Percentiles rank a stretch among this genome's conserved stretches.
phyloP scores from a whole-genome alignment of 2,113 vertebrate genomes.

The Clarias batrachus region DNA sequence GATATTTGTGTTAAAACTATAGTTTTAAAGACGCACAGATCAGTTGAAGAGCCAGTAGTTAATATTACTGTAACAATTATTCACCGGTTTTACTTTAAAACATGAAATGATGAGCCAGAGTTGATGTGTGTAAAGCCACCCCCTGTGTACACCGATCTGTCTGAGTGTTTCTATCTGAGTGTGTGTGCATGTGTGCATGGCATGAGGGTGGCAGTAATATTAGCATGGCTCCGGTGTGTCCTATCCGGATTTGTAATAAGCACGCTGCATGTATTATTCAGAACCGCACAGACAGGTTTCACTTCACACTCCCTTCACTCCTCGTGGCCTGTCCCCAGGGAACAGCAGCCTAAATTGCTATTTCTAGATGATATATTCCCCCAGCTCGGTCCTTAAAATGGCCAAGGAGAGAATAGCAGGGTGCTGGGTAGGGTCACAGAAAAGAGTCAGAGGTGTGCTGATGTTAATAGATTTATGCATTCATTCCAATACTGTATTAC shows the following conservation, averaged over 20 bases:
- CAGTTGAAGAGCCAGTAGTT: neutral
- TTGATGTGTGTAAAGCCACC: neutral
- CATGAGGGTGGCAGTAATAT: constrained; percentile 35
- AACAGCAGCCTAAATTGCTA: constrained; percentile 52
- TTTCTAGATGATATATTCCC: constrained; percentile 57
- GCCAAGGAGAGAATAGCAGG: constrained; percentile 33
- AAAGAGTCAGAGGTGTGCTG: constrained; percentile 46
- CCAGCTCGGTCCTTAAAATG: constrained; percentile 43
- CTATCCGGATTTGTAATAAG: constrained; percentile 56
- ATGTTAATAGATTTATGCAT: constrained; percentile 52
- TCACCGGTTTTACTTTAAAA: neutral
- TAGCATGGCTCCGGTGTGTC: constrained; percentile 36
- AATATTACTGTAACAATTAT: neutral
- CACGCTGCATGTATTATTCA: constrained; percentile 58
- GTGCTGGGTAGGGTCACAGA: constrained; percentile 42
- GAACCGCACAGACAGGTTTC: constrained; percentile 39
- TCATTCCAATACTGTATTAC: constrained; percentile 44
- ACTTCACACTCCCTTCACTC: constrained; percentile 27
- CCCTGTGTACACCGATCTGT: neutral
- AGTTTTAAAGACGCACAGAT: neutral
- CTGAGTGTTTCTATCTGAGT: neutral
- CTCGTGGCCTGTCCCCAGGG: constrained; percentile 42
- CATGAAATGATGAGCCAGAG: neutral
- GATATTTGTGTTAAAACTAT: neutral
- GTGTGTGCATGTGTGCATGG: constrained; percentile 5